Evolutionary conservation across 2,113 vertebrate genomes (phyloP).

Genomic region (Apodemus sylvaticus): DNA sequence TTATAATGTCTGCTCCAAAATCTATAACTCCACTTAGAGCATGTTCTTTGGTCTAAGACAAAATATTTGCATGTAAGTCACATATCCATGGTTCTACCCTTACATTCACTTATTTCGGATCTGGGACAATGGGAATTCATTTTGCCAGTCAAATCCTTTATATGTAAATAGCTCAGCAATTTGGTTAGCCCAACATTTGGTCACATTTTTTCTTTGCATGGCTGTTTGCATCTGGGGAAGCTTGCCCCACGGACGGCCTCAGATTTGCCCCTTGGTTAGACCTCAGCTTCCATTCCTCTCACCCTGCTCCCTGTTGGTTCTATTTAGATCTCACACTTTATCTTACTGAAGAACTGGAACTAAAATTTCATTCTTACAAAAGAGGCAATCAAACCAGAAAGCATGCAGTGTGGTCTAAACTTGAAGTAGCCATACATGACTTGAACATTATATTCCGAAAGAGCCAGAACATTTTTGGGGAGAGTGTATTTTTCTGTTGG

Average conservation of each 20-base stretch:
- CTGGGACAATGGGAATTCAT: neutral
- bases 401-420: neutral
- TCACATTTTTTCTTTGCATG: neutral
- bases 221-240: neutral
- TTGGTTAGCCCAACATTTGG: neutral
- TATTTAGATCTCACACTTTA: neutral
- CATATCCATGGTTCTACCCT: conserved; percentile 30
- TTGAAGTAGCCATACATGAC: no score
- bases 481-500: neutral
- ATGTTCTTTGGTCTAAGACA: conserved; percentile 69
- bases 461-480: neutral
- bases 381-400: neutral
- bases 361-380: neutral
- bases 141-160: neutral
- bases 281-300: neutral
- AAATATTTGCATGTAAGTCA: conserved; percentile 48
- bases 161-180: neutral
- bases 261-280: neutral
- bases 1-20: neutral
- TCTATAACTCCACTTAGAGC: neutral
- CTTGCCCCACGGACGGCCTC: neutral
- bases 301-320: neutral
- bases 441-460: neutral
- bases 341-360: neutral
- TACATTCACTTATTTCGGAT: neutral